Evolutionary conservation across 1,140 invertebrate genomes (phyloP).

Genomic region (Polypedilum pembai): DNA sequence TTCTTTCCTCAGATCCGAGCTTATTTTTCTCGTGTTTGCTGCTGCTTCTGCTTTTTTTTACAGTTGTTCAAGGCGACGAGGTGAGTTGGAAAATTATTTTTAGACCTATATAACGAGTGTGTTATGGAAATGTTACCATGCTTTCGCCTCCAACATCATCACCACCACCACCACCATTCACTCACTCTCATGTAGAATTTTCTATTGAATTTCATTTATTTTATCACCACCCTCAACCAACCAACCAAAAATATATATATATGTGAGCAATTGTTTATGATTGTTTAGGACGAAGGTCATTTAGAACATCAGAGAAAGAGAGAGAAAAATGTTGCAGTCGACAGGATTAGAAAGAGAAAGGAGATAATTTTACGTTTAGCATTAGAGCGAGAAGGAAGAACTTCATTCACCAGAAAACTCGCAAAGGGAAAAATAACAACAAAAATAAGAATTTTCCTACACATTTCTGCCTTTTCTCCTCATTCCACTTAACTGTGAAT

Average conservation of each 20-base stretch:
- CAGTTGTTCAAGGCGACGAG: background rate
- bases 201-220: too few relatives aligned
- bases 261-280: background rate
- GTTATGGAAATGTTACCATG: background rate
- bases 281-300: constrained; percentile 10
- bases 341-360: background rate
- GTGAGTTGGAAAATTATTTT: background rate
- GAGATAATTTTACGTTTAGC: background rate
- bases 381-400: background rate
- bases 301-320: background rate
- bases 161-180: too few relatives aligned
- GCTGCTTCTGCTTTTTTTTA: background rate
- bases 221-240: too few relatives aligned
- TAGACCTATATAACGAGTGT: background rate
- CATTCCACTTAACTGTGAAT: too few relatives aligned
- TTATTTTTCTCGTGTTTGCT: background rate
- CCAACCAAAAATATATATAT: background rate
- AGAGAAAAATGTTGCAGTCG: background rate
- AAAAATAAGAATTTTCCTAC: background rate
- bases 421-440: background rate
- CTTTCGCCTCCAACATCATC: background rate
- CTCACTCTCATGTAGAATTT: too few relatives aligned
- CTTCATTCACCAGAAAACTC: constrained; percentile 17
- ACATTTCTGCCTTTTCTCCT: background rate
- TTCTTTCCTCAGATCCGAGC: too few relatives aligned